Evolutionary conservation across 37 sponge, comb jelly and placozoan species (phyloP), one percentile per base, ranked within the genome.

Genomic region (Spongilla lacustris): DNA sequence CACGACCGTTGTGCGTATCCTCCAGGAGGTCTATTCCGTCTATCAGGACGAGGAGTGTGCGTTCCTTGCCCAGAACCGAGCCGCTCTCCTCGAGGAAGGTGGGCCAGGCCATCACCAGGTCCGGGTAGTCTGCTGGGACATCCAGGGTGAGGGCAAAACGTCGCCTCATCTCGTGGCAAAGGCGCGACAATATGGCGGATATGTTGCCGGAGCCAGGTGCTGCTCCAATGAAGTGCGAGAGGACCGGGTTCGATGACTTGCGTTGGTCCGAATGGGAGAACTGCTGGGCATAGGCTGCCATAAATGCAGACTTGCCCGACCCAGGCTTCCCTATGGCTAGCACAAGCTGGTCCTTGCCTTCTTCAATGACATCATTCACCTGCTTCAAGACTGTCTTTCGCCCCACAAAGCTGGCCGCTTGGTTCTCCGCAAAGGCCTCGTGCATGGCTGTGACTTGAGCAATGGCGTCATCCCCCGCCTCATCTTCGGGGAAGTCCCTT

Each of bases 11-110:
- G 77, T 96, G 85, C n/a, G 78, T 79, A 48, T 91, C 88, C 66
- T 97, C 96, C 69, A 97, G 81, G 14, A 90, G 88, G 87, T 97
- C 98, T 77, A 95, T 0, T 22, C 94, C 98, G 79, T 97, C 98
- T 36, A 97, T 87, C 23, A 95, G 34, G 13, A 97, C 38, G 21
- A 96, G 66, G 22, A 94, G 73, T 30, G 83, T 86, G 12, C 83
- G 66, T 2, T 71, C 86, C 8, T 23, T 90, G 30, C 38, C 74
- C 13, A 66, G 75, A 23, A 75, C 31, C 21, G 68, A 46, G 2
- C 80, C 70, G 21, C 79, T 72, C 31, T 89, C 86, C 69, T 81
- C 80, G 22, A 97, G 79, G 35, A 93, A 90, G 38, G 83, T 83
- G 12, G 85, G 71, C 88, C 92, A 93, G 9, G 70, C 89, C 28